phyloP scores from a whole-genome alignment of 2,888 invertebrate species.

The Kuschelorhynchus macadamiae region DNA sequence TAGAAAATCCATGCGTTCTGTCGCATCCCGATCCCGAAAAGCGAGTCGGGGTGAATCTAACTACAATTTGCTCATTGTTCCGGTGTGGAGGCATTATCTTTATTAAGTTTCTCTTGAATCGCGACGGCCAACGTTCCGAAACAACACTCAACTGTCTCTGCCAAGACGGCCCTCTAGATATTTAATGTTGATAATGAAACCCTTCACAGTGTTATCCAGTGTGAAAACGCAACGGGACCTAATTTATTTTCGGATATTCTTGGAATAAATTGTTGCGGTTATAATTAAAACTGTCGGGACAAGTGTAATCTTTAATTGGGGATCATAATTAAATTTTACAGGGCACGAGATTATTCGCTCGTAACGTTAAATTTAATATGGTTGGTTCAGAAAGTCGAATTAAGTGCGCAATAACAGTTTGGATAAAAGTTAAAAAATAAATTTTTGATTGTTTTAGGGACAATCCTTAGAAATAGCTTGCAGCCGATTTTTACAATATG shows the following conservation, averaged over 20 bases:
- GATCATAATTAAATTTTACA: constrained; percentile 39
- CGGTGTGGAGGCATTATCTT: constrained; percentile 65
- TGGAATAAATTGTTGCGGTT: constrained; percentile 58
- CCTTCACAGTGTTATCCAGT: constrained; percentile 61
- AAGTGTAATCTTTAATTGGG: constrained; percentile 44
- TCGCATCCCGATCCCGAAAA: constrained; percentile 6
- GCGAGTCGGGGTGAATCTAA: constrained; percentile 59
- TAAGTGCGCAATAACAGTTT: too few species aligned
- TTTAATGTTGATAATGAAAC: constrained; percentile 66
- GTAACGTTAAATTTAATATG: background rate
- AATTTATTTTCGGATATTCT: constrained; percentile 61
- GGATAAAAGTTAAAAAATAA: too few species aligned
- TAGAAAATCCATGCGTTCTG: constrained; percentile 12
- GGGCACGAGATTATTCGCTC: background rate
- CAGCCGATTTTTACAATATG: too few species aligned
- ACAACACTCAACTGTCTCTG: constrained; percentile 62
- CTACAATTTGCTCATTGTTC: constrained; percentile 67
- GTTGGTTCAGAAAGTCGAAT: too few species aligned
- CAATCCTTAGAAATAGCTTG: too few species aligned
- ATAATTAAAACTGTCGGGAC: constrained; percentile 51
- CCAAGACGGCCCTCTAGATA: constrained; percentile 61
- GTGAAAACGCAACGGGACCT: constrained; percentile 54
- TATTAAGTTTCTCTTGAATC: constrained; percentile 66
- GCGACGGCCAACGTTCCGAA: constrained; percentile 58
- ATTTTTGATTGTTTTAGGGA: too few species aligned